Conservation (phyloP, 2,797 vertebrate genomes). For the Erpetoichthys calabaricus region DNA sequence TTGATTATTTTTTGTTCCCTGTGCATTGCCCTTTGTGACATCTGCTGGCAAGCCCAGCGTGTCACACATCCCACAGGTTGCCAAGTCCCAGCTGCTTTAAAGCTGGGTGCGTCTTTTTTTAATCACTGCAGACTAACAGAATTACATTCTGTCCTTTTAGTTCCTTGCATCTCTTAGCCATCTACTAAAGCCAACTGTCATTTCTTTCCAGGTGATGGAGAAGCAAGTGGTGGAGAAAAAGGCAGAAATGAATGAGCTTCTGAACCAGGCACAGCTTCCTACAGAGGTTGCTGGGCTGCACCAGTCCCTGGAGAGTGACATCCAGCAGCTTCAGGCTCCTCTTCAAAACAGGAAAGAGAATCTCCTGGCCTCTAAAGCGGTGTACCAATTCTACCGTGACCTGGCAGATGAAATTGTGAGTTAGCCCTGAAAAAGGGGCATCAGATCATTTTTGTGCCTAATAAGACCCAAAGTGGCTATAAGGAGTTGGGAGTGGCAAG, state of each 20-base stretch:
- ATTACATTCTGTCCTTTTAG: too few species aligned
- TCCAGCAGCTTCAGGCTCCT: slow-evolving; percentile 67
- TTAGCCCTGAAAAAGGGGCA: slow-evolving; percentile 19
- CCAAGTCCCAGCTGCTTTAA: neutral
- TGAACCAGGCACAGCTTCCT: slow-evolving; percentile 45
- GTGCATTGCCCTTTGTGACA: too few species aligned
- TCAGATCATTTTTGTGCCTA: slow-evolving; percentile 6
- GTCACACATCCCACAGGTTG: neutral
- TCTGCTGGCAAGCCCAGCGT: too few species aligned
- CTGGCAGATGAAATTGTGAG: slow-evolving; percentile 81
- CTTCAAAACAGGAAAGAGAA: slow-evolving; percentile 64
- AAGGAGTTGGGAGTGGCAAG: too few species aligned
- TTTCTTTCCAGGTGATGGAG: slow-evolving; percentile 59
- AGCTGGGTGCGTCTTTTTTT: too few species aligned
- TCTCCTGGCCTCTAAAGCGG: slow-evolving; percentile 62
- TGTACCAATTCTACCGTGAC: slow-evolving; percentile 78
- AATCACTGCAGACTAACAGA: too few species aligned
- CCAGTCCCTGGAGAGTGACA: slow-evolving; percentile 55
- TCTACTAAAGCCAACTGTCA: neutral
- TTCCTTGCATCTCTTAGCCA: too few species aligned
- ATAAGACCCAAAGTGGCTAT: too few species aligned
- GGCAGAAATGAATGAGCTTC: slow-evolving; percentile 73
- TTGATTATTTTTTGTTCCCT: too few species aligned
- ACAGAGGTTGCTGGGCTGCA: slow-evolving; percentile 46
- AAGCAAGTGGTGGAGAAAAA: slow-evolving; percentile 71